These are phyloP conservation scores for Mycetomoellerius zeteki DNA, from an alignment of 1,140 invertebrate genomes.

Conservation along the genomic window DNA sequence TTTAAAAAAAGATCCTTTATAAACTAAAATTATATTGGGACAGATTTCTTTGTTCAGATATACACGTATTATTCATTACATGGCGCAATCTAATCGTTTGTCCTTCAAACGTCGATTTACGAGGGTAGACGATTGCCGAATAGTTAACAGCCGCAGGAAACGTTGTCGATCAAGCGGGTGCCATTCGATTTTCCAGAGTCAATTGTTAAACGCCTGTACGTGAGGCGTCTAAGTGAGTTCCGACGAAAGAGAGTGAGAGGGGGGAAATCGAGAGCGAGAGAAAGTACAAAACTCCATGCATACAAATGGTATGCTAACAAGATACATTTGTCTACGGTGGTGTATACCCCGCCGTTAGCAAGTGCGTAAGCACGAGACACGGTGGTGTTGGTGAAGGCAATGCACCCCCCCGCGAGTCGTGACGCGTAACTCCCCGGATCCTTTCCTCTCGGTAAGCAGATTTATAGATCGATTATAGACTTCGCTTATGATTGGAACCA, in stretches of 20 bases:
- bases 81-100: neutral
- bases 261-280: constrained; percentile 62
- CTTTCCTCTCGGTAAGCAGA: constrained; percentile 83
- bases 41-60: neutral
- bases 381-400: constrained; percentile 52
- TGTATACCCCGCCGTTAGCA: constrained; percentile 69
- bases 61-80: neutral
- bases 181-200: constrained; percentile 84
- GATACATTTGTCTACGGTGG: constrained; percentile 86
- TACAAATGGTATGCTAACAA: constrained; percentile 87
- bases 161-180: constrained; percentile 68
- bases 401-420: constrained; percentile 55
- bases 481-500: constrained; percentile 86
- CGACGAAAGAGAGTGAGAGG: constrained; percentile 49
- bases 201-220: constrained; percentile 82
- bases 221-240: constrained; percentile 63
- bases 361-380: constrained; percentile 58
- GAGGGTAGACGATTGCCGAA: neutral
- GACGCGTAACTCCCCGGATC: constrained; percentile 71
- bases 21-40: neutral
- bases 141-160: neutral
- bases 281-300: constrained; percentile 83
- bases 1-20: neutral
- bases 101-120: neutral
- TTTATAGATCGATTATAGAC: constrained; percentile 88